These are phyloP conservation scores for Eupithecia subumbrata DNA, from an alignment of 2,888 invertebrate genomes.

Conservation along the genomic window DNA sequence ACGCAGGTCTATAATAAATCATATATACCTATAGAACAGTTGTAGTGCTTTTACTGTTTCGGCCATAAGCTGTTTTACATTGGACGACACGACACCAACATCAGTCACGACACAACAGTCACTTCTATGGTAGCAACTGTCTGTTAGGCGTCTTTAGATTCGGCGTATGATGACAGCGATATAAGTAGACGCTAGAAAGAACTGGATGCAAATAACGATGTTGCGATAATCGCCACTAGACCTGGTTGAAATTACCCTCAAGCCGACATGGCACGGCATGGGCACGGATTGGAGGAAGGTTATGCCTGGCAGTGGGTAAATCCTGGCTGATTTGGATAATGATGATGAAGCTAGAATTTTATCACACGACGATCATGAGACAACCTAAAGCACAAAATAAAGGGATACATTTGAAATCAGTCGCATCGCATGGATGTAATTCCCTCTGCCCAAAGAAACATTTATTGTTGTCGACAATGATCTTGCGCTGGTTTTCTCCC, in stretches of 20 bases:
- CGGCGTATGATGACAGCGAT: background rate
- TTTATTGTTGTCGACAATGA: background rate
- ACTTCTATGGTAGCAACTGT: background rate
- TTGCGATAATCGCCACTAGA: background rate
- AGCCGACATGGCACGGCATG: background rate
- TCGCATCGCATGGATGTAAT: background rate
- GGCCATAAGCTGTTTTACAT: background rate
- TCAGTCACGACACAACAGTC: background rate
- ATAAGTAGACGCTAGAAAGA: background rate
- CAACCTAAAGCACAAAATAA: background rate
- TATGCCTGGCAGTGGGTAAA: background rate
- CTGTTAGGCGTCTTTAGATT: background rate
- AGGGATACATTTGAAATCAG: background rate
- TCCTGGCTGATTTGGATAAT: background rate
- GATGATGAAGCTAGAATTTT: background rate
- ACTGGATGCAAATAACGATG: background rate
- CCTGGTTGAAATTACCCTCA: background rate
- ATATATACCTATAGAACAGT: background rate
- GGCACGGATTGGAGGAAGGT: background rate
- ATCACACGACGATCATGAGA: background rate
- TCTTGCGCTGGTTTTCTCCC: slow-evolving; percentile 33
- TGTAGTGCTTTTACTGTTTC: background rate
- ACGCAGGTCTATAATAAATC: slow-evolving; percentile 12
- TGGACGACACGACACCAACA: background rate
- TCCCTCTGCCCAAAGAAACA: background rate